Evolutionary conservation across 2,113 vertebrate genomes (phyloP), one percentile per base, ranked within the genome.

Genomic region (Scartelaos histophorus): DNA sequence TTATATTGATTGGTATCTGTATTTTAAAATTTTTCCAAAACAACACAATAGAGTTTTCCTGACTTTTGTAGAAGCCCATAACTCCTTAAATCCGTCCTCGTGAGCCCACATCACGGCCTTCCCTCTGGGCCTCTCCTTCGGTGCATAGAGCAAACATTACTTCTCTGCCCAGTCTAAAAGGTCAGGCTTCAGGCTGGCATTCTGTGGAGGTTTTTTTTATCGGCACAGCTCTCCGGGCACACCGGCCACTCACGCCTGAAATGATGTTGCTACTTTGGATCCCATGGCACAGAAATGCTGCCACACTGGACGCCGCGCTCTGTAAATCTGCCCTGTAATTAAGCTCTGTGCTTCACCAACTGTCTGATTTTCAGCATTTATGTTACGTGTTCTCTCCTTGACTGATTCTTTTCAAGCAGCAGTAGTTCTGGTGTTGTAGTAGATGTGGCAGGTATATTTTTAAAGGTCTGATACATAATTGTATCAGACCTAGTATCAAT

Each of bases 161-260:
- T 66, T 73, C 68, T 71, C 69, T 73, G 69, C 21, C 12, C n/a
- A 12, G 43, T 25, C 12, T 15, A 13, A 70, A 90, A 90, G 90
- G 90, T 90, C 90, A 89, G 68, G 67, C 75, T 78, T 84, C 80
- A 69, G 74, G 72, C 91, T 92, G 84, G 79, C 84, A 90, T 87
- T 88, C 90, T 78, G 82, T 75, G 53, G 74, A 43, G 38, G 6
- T 43, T 43, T 43, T 71, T 82, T 83, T 80, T 91, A 21, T 54
- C 19, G 87, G 82, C 86, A 82, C 77, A 68, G 70, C 75, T 76
- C 83, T 78, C 70, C 75, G 81, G 75, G 72, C 70, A 62, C 73
- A 77, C 84, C 61, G 69, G 58, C 76, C 88, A 91, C 85, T 90
- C 82, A 46, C 83, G 89, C 90, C 74, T 90, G 90, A 92, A 91